Evolutionary conservation across 2,113 vertebrate species (phyloP), one percentile per base, ranked within the genome.

Genomic region (Clarias gariepinus): DNA sequence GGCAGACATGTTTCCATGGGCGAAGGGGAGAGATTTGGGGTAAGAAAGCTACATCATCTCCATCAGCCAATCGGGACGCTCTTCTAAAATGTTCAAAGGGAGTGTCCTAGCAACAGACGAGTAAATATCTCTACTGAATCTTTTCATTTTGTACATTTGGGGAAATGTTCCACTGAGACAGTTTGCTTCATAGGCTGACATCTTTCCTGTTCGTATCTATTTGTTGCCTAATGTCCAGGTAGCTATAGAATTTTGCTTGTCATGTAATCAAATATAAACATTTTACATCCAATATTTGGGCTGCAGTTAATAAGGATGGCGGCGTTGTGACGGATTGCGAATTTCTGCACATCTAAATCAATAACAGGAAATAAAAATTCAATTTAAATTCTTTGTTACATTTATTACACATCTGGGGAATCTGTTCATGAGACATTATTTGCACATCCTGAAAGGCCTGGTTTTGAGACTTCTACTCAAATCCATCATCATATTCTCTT

Each of bases 71-170:
- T 96, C 90, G 89, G 81, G 93, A 82, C 83, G 86, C 91, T 91
- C 69, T 28, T 87, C 93, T 91, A 90, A 91, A 94, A 95, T 94
- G 92, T 95, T 95, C 94, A 94, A 95, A 96, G 94, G 94, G 95
- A 95, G 95, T 96, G 95, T 95, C 95, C 94, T 96, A 96, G 95
- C 95, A 96, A 96, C 95, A 96, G 95, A 91, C 80, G 88, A 93
- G 92, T 94, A 94, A 94, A 95, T 94, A 94, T 92, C 93, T 91
- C 89, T 91, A 93, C 91, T 92, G 91, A 90, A 88, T 91, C 85
- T 66, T 87, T 91, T 89, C 89, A 92, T 94, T 91, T 89, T 89
- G 87, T 84, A 89, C 74, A 6, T 81, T 69, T 68, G 15, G 0
- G 47, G 28, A 53, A 73, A 74, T 19, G 10, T 53, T 86, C 36